phyloP scores from a whole-genome alignment of 2,113 vertebrate species.

The Corapipo altera region DNA sequence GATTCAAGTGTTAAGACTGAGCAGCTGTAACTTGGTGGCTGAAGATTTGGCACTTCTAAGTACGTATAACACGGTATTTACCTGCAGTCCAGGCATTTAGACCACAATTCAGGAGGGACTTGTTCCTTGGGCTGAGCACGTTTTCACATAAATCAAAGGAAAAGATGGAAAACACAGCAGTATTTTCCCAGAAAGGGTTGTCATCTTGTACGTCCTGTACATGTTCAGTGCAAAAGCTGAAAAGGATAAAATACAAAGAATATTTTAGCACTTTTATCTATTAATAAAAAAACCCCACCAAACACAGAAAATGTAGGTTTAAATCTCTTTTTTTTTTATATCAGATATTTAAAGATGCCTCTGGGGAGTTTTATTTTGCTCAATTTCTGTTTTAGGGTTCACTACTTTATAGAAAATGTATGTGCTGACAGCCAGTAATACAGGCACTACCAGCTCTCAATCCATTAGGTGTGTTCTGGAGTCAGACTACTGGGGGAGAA shows the following conservation, averaged over 20 bases:
- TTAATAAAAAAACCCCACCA: background rate
- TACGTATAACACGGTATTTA: conserved; percentile 64
- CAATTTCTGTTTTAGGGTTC: background rate
- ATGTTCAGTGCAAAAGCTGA: background rate
- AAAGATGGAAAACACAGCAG: background rate
- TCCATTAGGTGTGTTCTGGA: background rate
- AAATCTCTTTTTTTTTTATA: background rate
- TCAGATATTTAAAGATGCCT: background rate
- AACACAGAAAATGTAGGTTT: background rate
- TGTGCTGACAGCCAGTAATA: background rate
- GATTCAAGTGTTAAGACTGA: conserved; percentile 82
- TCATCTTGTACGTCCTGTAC: background rate
- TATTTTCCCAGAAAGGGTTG: background rate
- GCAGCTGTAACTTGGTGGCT: conserved; percentile 86
- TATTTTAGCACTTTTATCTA: background rate
- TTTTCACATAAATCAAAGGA: conserved; percentile 15
- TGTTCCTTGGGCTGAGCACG: background rate
- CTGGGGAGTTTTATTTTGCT: background rate
- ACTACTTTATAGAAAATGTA: background rate
- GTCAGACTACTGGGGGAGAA: background rate
- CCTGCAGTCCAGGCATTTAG: background rate
- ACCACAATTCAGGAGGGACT: background rate
- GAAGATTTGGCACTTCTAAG: conserved; percentile 81
- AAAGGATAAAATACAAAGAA: background rate
- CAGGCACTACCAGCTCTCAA: background rate